These are phyloP conservation scores for Pterophyllum scalare DNA, from an alignment of 2,113 vertebrate genomes.

Conservation along the genomic window DNA sequence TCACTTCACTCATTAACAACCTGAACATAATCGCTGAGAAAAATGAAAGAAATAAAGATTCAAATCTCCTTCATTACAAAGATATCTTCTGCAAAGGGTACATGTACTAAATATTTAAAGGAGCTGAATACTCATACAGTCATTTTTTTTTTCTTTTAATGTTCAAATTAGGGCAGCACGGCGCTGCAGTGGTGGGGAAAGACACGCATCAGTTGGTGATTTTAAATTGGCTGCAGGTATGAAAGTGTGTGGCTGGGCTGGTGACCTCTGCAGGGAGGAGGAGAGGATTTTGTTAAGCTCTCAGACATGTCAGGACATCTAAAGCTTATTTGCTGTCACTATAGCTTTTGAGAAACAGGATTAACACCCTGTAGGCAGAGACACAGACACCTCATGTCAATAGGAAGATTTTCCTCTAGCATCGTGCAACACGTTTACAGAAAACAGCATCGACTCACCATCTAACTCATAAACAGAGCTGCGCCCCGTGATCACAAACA, in stretches of 20 bases:
- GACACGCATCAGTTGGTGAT: background rate
- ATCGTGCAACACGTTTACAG: background rate
- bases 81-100: no score
- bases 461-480: background rate
- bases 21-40: no score
- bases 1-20: no score
- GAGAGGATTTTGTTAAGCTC: rapidly evolving
- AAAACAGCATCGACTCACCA: background rate
- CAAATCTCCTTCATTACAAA: no score
- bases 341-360: rapidly evolving
- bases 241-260: background rate
- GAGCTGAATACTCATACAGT: no score
- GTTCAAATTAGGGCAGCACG: no score
- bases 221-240: background rate
- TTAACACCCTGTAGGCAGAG: background rate
- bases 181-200: no score
- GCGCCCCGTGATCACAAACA: background rate
- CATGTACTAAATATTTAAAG: no score
- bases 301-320: background rate
- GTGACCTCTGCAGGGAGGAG: no score
- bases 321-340: background rate
- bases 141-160: no score
- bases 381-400: background rate
- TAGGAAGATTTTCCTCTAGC: background rate
- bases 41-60: no score